Conservation (phyloP, 1,140 invertebrate species). For the Drosophila tsacasi region DNA sequence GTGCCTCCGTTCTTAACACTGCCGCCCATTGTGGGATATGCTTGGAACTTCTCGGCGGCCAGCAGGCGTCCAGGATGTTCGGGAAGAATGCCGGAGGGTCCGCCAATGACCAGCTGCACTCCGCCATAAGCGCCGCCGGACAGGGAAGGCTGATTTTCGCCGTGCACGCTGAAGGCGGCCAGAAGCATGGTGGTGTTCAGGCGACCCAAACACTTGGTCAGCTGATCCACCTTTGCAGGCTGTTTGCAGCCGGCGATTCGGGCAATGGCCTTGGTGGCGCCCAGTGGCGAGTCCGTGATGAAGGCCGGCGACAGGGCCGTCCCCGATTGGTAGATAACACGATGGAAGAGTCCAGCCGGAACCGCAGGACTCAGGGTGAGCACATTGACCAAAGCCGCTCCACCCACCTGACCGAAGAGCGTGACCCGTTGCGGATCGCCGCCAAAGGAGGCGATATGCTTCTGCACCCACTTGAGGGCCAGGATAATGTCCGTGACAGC, state of each 20-base stretch:
- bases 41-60: slow-evolving; percentile 69
- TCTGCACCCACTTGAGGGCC: slow-evolving; percentile 88
- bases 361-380: slow-evolving; percentile 84
- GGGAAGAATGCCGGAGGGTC: slow-evolving; percentile 78
- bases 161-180: slow-evolving; percentile 69
- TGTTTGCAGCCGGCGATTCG: slow-evolving; percentile 75
- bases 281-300: slow-evolving; percentile 87
- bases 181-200: slow-evolving; percentile 72
- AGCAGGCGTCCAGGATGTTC: slow-evolving; percentile 76
- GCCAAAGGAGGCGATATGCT: slow-evolving; percentile 89
- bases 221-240: slow-evolving; percentile 56
- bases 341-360: slow-evolving; percentile 86
- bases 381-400: slow-evolving; percentile 86
- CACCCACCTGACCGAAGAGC: slow-evolving; percentile 88
- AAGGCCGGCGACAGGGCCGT: slow-evolving; percentile 89
- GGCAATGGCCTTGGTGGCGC: slow-evolving; percentile 69
- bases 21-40: slow-evolving; percentile 80
- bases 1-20: slow-evolving; percentile 80
- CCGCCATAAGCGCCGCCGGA: slow-evolving; percentile 68
- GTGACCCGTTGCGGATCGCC: slow-evolving; percentile 88
- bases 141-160: slow-evolving; percentile 49
- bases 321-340: slow-evolving; percentile 85
- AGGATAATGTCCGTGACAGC: slow-evolving; percentile 89
- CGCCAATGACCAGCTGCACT: slow-evolving; percentile 79
- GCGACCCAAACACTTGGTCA: slow-evolving; percentile 70